Percentiles rank a stretch among this genome's conserved stretches.
phyloP scores from a whole-genome alignment of 2,113 vertebrate species.

The Myiozetetes cayanensis region DNA sequence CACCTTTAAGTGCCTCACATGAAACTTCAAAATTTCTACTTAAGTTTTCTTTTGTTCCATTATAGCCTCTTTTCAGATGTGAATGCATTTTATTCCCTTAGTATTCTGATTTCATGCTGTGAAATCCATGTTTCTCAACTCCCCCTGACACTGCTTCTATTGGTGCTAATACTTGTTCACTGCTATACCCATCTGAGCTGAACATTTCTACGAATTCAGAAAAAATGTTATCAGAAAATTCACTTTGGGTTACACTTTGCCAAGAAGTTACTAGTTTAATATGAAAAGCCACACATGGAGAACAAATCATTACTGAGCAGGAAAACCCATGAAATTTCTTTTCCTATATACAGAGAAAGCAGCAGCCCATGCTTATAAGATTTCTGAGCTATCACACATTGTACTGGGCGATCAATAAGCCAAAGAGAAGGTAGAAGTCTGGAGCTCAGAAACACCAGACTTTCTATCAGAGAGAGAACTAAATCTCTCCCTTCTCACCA shows the following conservation, averaged over 20 bases:
- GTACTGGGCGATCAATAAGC: fast-evolving
- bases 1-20: not conserved
- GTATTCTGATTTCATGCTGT: not conserved
- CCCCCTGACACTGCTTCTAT: not conserved
- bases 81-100: not conserved
- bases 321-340: not conserved
- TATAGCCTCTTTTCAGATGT: not conserved
- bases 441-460: not conserved
- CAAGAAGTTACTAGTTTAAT: not conserved
- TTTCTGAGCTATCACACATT: not conserved
- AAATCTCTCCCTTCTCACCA: not conserved
- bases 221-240: not conserved
- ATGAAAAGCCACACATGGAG: not conserved
- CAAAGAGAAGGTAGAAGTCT: not conserved
- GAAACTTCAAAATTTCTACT: not conserved
- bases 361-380: not conserved
- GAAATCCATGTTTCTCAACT: not conserved
- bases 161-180: not conserved
- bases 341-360: not conserved
- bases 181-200: not conserved
- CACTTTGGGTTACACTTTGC: not conserved
- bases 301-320: not conserved
- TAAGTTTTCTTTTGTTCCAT: not conserved
- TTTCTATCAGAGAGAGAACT: not conserved
- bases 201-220: not conserved